Evolutionary conservation across 2,797 vertebrate genomes (phyloP), one percentile per base, ranked within the genome.

Genomic region (Spinus pinus): DNA sequence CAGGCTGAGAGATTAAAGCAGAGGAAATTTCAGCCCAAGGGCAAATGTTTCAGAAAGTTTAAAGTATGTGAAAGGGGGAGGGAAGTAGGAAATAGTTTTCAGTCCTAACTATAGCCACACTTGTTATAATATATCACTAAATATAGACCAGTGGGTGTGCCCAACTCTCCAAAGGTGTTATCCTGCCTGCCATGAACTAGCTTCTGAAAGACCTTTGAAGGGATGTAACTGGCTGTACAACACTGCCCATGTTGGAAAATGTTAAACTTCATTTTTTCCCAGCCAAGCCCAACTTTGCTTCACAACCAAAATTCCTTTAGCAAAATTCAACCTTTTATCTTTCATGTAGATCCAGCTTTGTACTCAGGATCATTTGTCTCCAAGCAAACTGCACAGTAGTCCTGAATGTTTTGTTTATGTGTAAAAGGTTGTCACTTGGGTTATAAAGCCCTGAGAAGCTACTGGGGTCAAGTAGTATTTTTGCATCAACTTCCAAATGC

Each of bases 11-110:
- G 94, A 96, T 96, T 96, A 96, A 96, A 97, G 91, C 77, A 61
- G 67, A 96, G 96, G 91, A 97, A 96, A 96, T 91, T 96, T 97
- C 93, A 90, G 93, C 94, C 95, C 82, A 81, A 95, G 94, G 94
- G 95, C 91, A 92, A 93, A 94, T 91, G 95, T 94, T 96, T 95
- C 81, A 80, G 88, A 73, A 86, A 92, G 81, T 88, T 95, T 79
- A 49, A 95, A 96, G 75, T 93, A 90, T 90, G 86, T 81, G 93
- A 88, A 95, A 84, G 27, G 46, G 42, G 66, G 80, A 96, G 87
- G 75, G 84, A 78, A 88, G 87, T 81, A 94, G 94, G 95, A 97
- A 96, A 96, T 94, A 93, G 81, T 96, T 95, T 88, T 89, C 91
- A 65, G 18, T 91, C 87, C 90, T 90, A 88, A 95, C 87, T 95